Evolutionary conservation across 2,888 invertebrate genomes (phyloP), one percentile per base, ranked within the genome.

Genomic region (Thereva nobilitata): DNA sequence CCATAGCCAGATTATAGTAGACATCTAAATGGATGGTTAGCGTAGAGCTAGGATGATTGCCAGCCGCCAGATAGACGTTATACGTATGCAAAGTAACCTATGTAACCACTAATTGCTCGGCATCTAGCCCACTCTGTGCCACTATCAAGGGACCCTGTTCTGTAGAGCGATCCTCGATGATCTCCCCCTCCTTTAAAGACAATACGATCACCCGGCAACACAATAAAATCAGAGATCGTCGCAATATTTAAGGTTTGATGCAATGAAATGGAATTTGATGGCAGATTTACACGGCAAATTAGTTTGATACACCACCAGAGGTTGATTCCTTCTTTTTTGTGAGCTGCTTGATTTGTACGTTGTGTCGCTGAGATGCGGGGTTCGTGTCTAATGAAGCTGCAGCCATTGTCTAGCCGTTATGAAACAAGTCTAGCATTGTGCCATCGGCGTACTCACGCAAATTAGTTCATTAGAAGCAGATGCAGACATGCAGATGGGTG

Each of bases 71-170:
- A 45, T 64, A 64, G 23, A 45, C 44, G 23, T 47, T 52, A 44
- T 54, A 64, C 64, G 49, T 56, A 65, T 65, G 65, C 65, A 56
- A 54, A 49, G 53, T 41, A 56, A 38, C 23, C 65, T n/a, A 55
- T 55, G 65, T 49, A 65, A 55, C 40, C 47, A 56, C 57, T 67
- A 67, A 67, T 67, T 67, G 67, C 57, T 63, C 56, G 40, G 55
- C 56, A 53, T 61, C 23, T 50, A 38, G 44, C 56, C 64, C 38
- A 47, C 54, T 54, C 45, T 42, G 8, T 40, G 35, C 55, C 35
- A 34, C n/a, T 37, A 42, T 23, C 44, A 23, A 23, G 34, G 44
- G 42, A 44, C 44, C 64, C 12, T 34, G 23, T 2, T 23, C 23
- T 23, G 23, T 23, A 2, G 23, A 23, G 23, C 23, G 23, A 23